These are phyloP conservation scores for Laticauda laticaudata DNA, from an alignment of 2,113 vertebrate species.

Conservation along the genomic window DNA sequence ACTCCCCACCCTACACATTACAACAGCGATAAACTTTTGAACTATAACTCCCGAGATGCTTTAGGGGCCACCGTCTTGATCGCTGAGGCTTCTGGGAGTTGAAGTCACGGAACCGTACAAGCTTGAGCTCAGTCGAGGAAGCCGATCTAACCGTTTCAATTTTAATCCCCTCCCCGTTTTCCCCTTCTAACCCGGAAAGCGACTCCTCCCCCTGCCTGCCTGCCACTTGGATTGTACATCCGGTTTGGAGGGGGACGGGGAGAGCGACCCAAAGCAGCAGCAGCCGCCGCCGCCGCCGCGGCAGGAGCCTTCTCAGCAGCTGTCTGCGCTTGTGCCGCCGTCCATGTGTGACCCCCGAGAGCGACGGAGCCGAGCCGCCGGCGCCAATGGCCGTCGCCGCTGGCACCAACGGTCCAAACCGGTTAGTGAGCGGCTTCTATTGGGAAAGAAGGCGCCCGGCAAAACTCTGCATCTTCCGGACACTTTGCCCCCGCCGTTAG, in stretches of 20 bases:
- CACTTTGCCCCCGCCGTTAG: background rate
- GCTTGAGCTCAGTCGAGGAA: background rate
- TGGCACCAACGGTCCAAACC: background rate
- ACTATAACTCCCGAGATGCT: background rate
- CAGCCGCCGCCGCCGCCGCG: no score
- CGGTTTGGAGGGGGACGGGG: background rate
- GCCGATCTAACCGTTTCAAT: background rate
- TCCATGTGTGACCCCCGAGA: slow-evolving; percentile 13
- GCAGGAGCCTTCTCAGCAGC: no score
- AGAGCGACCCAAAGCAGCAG: background rate
- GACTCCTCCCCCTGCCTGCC: no score
- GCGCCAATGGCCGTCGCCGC: background rate
- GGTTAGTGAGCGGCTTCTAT: background rate
- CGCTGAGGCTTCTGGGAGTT: background rate
- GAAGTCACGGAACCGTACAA: background rate
- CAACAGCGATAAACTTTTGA: background rate
- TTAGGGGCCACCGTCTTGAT: background rate
- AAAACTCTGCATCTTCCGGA: background rate
- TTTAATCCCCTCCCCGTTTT: background rate
- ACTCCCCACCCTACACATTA: background rate
- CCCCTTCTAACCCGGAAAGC: background rate
- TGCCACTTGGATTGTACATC: background rate
- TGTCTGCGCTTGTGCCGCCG: background rate
- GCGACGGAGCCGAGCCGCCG: background rate
- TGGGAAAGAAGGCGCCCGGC: background rate